phyloP scores from a whole-genome alignment of 1,140 invertebrate species.

The Calliopsis andreniformis region DNA sequence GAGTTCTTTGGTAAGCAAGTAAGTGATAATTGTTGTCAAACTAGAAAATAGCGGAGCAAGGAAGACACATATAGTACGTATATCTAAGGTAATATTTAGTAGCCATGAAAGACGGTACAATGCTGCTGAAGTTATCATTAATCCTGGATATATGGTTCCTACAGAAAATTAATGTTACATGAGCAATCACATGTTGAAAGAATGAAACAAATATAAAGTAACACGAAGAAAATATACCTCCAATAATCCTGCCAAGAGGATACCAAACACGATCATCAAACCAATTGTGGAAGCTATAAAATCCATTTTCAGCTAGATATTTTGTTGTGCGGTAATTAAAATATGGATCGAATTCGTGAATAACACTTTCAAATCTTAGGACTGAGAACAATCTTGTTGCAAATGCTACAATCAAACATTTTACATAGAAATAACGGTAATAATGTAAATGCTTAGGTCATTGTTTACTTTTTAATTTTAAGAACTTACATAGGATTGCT shows the following conservation, averaged over 20 bases:
- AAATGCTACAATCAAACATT: constrained; percentile 89
- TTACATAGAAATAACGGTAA: neutral
- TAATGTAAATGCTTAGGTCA: constrained; percentile 3
- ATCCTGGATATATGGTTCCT: constrained; percentile 96
- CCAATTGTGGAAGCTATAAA: constrained; percentile 99
- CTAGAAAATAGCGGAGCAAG: constrained; percentile 98
- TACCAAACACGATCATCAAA: constrained; percentile 99
- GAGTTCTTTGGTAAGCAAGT: constrained; percentile 97
- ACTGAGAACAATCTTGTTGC: constrained; percentile 97
- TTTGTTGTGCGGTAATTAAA: constrained; percentile 99
- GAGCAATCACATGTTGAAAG: neutral
- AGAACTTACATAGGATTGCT: constrained; percentile 94
- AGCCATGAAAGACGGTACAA: constrained; percentile 94
- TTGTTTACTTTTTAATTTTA: neutral
- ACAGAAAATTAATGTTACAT: constrained; percentile 39
- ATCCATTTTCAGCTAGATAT: constrained; percentile 96
- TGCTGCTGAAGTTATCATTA: constrained; percentile 98
- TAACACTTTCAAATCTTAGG: constrained; percentile 98
- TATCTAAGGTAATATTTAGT: constrained; percentile 96
- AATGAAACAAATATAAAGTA: constrained; percentile 5
- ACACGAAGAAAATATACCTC: constrained; percentile 83
- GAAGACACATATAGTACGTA: constrained; percentile 98
- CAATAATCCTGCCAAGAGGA: constrained; percentile 97
- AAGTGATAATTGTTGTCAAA: constrained; percentile 97
- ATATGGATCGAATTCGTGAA: constrained; percentile 99